Evolutionary conservation across 2,797 vertebrate species (phyloP), one percentile per base, ranked within the genome.

Genomic region (Pangasius mekongensis): DNA sequence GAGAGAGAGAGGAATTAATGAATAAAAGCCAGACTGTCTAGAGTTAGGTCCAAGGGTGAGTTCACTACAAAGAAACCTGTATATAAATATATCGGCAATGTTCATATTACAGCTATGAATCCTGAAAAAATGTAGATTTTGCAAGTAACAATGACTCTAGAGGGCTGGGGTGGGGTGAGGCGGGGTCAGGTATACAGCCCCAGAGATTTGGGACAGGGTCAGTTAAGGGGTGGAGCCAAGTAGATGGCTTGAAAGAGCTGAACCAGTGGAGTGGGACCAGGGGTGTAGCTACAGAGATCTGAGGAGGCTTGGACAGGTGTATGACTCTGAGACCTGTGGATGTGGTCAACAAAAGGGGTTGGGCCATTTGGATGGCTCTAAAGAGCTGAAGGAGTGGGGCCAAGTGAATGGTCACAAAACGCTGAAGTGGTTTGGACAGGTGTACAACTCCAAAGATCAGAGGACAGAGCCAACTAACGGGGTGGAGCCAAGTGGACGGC

Each of bases 1-100:
- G 10, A 81, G 52, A 60, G 54, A 81, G 78, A 39, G 33, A 83
- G 60, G 81, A 84, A 67, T 52, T 67, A 67, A 84, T 84, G 20
- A 43, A 66, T 30, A 66, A 64, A 83, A 83, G 7, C 27, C 81
- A 66, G 24, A 47, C 24, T n/a, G 49, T 62, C 80, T 43, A 30
- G 81, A 66, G n/a, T 43, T 6, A 7, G 20, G 33, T 83, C 39
- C 81, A 83, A 16, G 36, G 43, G 18, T 81, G 33, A 39, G 33
- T 60, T 58, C 54, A 60, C 27, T 83, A 6, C 7, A 83, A 47
- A n/a, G 60, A 20, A 66, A 66, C 14, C 24, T 47, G 49, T 58
- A 11, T 36, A 22, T n/a, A n/a, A 49, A 77, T 52, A 22, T 77
- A 71, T 71, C 36, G 20, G 47, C 5, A 47, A 74, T 47, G 22